These are phyloP conservation scores for Alectura lathami DNA, from an alignment of 2,113 vertebrate genomes.

Conservation along the genomic window DNA sequence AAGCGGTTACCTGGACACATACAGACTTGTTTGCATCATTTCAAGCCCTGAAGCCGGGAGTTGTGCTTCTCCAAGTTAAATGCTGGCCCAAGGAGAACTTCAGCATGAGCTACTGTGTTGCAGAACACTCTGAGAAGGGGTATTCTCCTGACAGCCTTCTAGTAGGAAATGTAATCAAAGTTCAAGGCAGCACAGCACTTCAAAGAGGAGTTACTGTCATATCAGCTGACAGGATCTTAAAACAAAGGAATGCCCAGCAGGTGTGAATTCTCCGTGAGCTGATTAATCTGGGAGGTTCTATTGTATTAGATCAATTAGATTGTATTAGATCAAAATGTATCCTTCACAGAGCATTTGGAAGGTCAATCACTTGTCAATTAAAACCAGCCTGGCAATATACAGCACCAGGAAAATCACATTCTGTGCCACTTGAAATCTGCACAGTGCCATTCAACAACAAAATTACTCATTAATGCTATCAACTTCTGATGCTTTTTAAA, in stretches of 20 bases:
- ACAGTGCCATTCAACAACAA: slow-evolving; percentile 48
- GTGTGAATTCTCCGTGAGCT: background rate
- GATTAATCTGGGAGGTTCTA: background rate
- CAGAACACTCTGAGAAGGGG: background rate
- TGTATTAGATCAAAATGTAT: background rate
- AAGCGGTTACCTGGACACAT: background rate
- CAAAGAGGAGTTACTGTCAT: background rate
- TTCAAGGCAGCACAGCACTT: background rate
- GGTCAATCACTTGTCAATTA: slow-evolving; percentile 54
- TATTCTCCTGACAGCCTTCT: background rate
- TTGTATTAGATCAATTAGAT: no score
- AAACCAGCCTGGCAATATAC: background rate
- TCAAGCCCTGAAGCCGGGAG: fast-evolving
- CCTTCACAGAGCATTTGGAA: background rate
- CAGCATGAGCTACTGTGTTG: fast-evolving
- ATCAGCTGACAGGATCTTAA: background rate
- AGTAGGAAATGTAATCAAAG: fast-evolving
- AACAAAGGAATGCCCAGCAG: background rate
- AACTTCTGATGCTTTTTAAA: slow-evolving; percentile 46
- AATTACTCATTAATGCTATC: slow-evolving; percentile 43
- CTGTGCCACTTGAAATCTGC: slow-evolving; percentile 33
- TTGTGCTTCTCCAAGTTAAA: background rate
- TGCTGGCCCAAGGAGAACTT: background rate
- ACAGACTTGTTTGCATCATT: background rate
- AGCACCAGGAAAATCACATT: background rate